Conservation (phyloP, 2,797 vertebrate genomes). For the Manis crassicaudata region DNA sequence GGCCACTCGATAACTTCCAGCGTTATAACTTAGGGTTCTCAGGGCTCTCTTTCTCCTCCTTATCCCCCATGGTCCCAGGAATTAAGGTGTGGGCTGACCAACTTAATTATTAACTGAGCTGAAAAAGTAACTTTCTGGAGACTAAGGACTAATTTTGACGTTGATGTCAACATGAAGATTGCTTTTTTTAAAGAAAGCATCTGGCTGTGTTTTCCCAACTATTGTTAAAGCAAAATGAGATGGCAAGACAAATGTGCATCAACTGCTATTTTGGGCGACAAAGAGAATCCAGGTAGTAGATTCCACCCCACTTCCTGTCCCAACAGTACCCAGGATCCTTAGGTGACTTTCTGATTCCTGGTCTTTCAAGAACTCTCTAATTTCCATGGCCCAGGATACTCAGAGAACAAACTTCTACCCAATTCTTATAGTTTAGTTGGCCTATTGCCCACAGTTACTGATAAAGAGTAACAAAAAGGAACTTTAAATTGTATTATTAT, state of each 20-base stretch:
- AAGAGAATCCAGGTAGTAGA: too few relatives aligned
- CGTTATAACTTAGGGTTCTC: background rate
- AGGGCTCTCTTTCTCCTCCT: background rate
- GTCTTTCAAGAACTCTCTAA: background rate
- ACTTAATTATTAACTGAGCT: background rate
- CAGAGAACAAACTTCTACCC: background rate
- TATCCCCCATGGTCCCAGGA: background rate
- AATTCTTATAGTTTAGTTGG: background rate
- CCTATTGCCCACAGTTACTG: background rate
- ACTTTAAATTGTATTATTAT: slow-evolving; percentile 20
- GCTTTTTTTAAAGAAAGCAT: slow-evolving; percentile 60
- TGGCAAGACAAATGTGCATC: slow-evolving; percentile 50
- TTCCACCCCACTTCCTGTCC: background rate
- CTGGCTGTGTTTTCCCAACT: slow-evolving; percentile 71
- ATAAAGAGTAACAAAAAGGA: background rate
- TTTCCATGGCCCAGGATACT: background rate
- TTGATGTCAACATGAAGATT: slow-evolving; percentile 20
- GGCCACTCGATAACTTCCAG: background rate
- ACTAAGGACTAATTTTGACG: slow-evolving; percentile 24
- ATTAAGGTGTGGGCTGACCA: background rate
- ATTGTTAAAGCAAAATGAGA: slow-evolving; percentile 64
- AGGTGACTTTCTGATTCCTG: background rate
- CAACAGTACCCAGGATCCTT: background rate
- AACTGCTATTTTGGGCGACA: slow-evolving; percentile 62
- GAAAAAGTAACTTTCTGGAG: background rate